Percentiles rank a stretch among this genome's conserved stretches.
phyloP scores from a whole-genome alignment of 37 sponge, comb jelly and placozoan species.

The Spongilla lacustris region DNA sequence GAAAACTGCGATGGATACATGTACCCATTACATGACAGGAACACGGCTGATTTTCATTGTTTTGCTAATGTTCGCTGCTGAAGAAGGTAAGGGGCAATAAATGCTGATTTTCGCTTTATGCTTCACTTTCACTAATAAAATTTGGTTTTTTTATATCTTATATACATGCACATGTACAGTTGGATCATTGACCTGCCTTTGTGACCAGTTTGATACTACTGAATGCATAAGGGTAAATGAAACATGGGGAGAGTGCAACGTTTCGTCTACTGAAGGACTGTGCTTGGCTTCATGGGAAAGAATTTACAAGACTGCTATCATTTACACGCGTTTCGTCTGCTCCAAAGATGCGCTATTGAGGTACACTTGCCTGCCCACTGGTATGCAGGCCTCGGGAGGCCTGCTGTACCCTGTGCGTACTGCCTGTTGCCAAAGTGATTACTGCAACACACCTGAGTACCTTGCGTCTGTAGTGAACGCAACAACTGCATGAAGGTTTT shows the following conservation, averaged over 20 bases:
- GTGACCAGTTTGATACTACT: background rate
- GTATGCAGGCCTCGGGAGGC: background rate
- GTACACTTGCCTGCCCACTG: background rate
- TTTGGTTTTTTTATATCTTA: no score
- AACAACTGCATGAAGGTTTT: background rate
- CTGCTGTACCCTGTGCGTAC: background rate
- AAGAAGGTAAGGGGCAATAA: no score
- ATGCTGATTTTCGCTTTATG: no score
- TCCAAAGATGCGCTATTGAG: background rate
- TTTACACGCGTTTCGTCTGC: background rate
- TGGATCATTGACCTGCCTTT: background rate
- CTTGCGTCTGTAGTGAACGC: background rate
- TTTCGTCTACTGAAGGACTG: background rate
- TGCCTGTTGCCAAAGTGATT: background rate
- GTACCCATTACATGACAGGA: no score
- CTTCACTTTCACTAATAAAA: no score
- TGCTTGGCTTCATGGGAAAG: background rate
- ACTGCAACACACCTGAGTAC: background rate
- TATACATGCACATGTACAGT: no score
- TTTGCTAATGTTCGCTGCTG: no score
- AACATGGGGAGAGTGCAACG: background rate
- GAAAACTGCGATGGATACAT: no score
- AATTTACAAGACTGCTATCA: background rate
- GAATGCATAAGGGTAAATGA: background rate
- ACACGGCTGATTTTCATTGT: no score